These are phyloP conservation scores for Pristionchus mayeri DNA, from an alignment of 2,888 invertebrate genomes.

Conservation along the genomic window DNA sequence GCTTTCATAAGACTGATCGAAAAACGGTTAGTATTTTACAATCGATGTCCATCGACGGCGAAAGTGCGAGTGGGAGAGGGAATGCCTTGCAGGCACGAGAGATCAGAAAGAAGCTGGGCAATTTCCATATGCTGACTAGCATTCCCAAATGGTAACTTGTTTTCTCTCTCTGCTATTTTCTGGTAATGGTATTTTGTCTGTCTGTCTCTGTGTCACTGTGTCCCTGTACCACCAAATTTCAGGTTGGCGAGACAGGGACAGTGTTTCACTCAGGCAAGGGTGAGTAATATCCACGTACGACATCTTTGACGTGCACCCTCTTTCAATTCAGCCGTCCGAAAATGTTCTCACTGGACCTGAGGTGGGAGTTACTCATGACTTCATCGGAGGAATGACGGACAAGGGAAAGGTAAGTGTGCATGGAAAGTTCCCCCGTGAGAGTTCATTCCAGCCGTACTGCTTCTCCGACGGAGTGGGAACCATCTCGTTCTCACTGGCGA, in stretches of 20 bases:
- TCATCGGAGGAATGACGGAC: conserved; percentile 8
- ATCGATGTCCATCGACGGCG: too few relatives aligned
- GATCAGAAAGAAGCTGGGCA: conserved; percentile 49
- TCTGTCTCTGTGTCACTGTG: too few relatives aligned
- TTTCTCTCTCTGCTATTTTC: too few relatives aligned
- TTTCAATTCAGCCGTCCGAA: neutral
- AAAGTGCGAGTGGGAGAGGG: too few relatives aligned
- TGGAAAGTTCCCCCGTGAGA: neutral
- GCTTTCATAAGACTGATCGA: conserved; percentile 48
- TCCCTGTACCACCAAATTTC: too few relatives aligned
- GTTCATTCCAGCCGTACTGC: conserved; percentile 1
- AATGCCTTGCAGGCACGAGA: conserved; percentile 50
- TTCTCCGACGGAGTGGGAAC: conserved; percentile 63
- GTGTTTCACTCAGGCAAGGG: conserved; percentile 75
- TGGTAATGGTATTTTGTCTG: too few relatives aligned
- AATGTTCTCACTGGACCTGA: neutral
- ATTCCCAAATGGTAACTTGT: conserved; percentile 77
- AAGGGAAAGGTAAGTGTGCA: conserved; percentile 26
- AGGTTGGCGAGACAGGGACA: conserved; percentile 77
- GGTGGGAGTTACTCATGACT: neutral
- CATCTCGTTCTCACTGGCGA: conserved; percentile 47
- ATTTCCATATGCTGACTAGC: conserved; percentile 66
- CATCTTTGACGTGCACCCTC: neutral
- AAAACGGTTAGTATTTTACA: neutral
- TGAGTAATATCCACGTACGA: too few relatives aligned